Percentiles rank a stretch among this genome's conserved stretches.
These are phyloP conservation scores for Drosophila phalerata DNA, from an alignment of 2,888 invertebrate genomes.

Conservation along the genomic window DNA sequence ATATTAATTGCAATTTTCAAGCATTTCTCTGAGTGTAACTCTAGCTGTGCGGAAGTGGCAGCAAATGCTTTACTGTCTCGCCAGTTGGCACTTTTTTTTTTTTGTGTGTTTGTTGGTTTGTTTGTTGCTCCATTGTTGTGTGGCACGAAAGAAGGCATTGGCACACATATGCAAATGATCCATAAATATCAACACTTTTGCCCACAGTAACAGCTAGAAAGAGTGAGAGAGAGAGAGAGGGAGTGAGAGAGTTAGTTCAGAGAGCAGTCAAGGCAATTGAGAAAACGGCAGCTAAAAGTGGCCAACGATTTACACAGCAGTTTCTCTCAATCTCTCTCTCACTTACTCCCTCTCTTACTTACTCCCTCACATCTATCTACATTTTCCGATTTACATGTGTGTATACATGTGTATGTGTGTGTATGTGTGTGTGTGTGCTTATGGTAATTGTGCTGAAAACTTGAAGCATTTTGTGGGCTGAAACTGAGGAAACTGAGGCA, in stretches of 20 bases:
- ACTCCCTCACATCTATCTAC: slow-evolving; percentile 2
- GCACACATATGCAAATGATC: slow-evolving; percentile 79
- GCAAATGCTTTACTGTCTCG: slow-evolving; percentile 79
- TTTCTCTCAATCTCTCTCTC: slow-evolving; percentile 27
- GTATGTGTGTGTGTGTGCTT: slow-evolving; percentile 55
- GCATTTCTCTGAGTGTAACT: background rate
- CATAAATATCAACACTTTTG: slow-evolving; percentile 80
- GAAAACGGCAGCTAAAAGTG: slow-evolving; percentile 70
- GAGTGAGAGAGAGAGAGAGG: background rate
- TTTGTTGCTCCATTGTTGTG: slow-evolving; percentile 61
- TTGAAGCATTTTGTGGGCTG: slow-evolving; percentile 74
- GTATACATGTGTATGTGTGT: slow-evolving; percentile 45
- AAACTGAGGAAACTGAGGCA: slow-evolving; percentile 57
- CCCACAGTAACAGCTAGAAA: slow-evolving; percentile 11
- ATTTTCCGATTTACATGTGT: background rate
- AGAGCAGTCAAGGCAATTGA: slow-evolving; percentile 56
- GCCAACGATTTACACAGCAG: slow-evolving; percentile 69
- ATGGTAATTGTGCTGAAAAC: slow-evolving; percentile 80
- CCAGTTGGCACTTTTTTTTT: slow-evolving; percentile 66
- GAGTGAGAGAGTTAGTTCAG: background rate
- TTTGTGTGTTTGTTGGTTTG: background rate
- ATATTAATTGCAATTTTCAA: too few species aligned
- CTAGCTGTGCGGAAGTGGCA: slow-evolving; percentile 68
- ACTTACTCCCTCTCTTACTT: background rate
- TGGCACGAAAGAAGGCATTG: slow-evolving; percentile 35